Base-by-base conservation (phyloP, 92 coral and sea anemone genomes). In the Phenganax stokvisi region DNA sequence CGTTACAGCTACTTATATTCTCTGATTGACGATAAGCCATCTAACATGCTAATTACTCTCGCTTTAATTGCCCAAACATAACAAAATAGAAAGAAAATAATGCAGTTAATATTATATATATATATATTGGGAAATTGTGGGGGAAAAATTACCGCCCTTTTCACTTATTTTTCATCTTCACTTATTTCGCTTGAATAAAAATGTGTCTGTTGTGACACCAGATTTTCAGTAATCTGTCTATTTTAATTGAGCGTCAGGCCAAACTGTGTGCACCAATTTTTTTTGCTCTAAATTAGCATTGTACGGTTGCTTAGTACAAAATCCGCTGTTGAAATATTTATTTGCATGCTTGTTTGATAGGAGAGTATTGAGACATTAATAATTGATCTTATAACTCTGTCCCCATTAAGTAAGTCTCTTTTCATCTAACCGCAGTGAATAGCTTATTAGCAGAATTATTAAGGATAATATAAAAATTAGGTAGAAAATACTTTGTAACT, bases 341-440 rank as follows among this genome's bases (percentile, higher is more conserved):
- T 76, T 60, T 76, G 81, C 70, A 57, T 31, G 70, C 70, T 59
- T 47, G 69, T 76, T 76, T 76, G 81, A 76, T 76, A 59, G 69
- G 69, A 29, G 9, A 30, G 81, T 64, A 76, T 76, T 30, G 81
- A 68, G 81, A 30, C 69, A 76, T 76, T 76, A 76, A 76, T 76
- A 27, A 76, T 76, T 76, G 70, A 76, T 76, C 70, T 27, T 44
- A 76, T 16, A 76, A 56, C 70, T 54, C 73, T 68, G 37, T 59
- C 16, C 57, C 55, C 60, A 76, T 76, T 70, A 29, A 44, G 30
- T 57, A 57, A 53, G 20, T 59, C 55, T 51, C 70, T 58, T 76
- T 76, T 76, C 81, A 76, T 57, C 69, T 76, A 76, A 76, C 81
- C 81, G 81, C 81, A 57, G 53, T 76, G 54, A 76, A 76, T 76